Percentiles rank a stretch among this genome's conserved stretches.
phyloP scores from a whole-genome alignment of 2,888 invertebrate species.

The Nudaria mundana region DNA sequence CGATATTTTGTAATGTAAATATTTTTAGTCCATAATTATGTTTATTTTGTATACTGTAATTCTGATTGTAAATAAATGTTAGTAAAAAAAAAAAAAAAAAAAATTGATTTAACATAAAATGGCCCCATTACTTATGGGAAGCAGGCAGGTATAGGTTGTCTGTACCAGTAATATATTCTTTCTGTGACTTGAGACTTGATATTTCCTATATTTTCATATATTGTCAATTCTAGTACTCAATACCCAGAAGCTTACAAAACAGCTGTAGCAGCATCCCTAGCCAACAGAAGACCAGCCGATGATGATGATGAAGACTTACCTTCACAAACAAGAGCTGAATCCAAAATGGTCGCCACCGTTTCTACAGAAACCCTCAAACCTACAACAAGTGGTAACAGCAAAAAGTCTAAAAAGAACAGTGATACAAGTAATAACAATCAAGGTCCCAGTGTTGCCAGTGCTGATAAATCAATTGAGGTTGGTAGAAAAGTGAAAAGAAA shows the following conservation, averaged over 20 bases:
- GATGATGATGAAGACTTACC: constrained; percentile 63
- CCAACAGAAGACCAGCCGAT: constrained; percentile 63
- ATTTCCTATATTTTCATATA: too few species aligned
- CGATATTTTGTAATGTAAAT: too few species aligned
- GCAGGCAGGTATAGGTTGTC: too few species aligned
- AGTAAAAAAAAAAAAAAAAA: too few species aligned
- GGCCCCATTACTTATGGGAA: too few species aligned
- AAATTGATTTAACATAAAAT: too few species aligned
- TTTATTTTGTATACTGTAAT: too few species aligned
- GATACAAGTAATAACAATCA: constrained; percentile 48
- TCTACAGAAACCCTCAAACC: constrained; percentile 74
- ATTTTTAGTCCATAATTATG: too few species aligned
- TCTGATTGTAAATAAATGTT: too few species aligned
- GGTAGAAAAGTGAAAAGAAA: constrained; percentile 44
- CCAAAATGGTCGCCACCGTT: constrained; percentile 73
- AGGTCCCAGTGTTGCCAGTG: constrained; percentile 51
- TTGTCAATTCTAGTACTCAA: constrained; percentile 70
- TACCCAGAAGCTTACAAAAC: constrained; percentile 85
- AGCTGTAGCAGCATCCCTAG: constrained; percentile 77
- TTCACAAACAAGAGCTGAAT: constrained; percentile 45
- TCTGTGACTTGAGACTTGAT: too few species aligned
- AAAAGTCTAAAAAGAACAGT: constrained; percentile 46
- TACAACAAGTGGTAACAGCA: constrained; percentile 48
- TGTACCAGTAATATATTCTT: too few species aligned
- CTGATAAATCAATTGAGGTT: constrained; percentile 33